Evolutionary conservation across 2,113 vertebrate species (phyloP), one percentile per base, ranked within the genome.

Genomic region (Dermatemys mawii): DNA sequence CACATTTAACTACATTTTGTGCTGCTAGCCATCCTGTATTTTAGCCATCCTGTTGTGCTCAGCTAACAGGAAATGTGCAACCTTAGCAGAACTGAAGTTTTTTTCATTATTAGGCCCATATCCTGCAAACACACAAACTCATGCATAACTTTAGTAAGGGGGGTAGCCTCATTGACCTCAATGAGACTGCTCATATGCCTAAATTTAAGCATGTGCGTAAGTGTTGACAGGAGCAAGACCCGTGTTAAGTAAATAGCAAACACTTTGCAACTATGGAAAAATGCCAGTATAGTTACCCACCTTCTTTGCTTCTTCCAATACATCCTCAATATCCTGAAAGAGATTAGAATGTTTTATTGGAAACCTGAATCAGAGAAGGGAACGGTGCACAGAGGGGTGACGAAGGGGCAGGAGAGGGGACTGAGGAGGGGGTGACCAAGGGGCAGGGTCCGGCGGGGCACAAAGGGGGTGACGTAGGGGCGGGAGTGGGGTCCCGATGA

Each of bases 261-360:
- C 50, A 60, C 53, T 76, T 44, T 44, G 35, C 7, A 78, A 46
- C 22, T 53, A 22, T 7, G 11, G 53, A 79, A 84, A 27, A 79
- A 73, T 26, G 13, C 21, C 46, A 27, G 57, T 57, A 22, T 7
- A 76, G 53, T 46, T 73, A 78, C 9, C 91, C 84, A 99, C 99
- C 98, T 98, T 97, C 96, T 98, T 98, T 48, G 99, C 98, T 91
- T 95, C 98, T 75, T 97, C 97, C 91, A 99, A 97, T 83, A 99
- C 99, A 48, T 97, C 97, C 46, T 98, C 98, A 90, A 99, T 97
- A 88, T 99, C 99, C 99, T 99, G 96, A 93, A 87, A 95, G 55
- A 96, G 46, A 94, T 51, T 48, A 76, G 70, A 81, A 60, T 73
- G 83, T 46, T 53, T 51, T 24, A 81, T 19, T 76, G 12, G 53